These are phyloP conservation scores for Muntiacus muntjak DNA, from an alignment of 2,113 vertebrate species.

Conservation along the genomic window DNA sequence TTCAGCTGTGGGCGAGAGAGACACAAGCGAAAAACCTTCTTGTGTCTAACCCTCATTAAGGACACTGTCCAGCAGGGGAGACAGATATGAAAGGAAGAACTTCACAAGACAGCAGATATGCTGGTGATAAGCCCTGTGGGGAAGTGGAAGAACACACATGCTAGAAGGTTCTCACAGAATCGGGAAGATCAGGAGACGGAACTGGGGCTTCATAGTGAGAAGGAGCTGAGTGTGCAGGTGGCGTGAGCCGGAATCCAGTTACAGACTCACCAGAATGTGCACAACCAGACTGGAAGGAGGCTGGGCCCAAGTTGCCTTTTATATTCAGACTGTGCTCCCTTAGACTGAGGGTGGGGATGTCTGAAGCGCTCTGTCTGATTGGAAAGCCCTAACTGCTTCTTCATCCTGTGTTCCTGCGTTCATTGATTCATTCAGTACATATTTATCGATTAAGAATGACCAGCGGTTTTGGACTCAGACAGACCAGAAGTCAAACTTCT, in stretches of 20 bases:
- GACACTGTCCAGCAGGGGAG: not conserved
- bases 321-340: too few species aligned
- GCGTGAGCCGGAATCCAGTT: fast-evolving
- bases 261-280: fast-evolving
- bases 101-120: not conserved
- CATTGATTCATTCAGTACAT: not conserved
- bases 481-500: not conserved
- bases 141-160: not conserved
- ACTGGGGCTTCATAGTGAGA: too few species aligned
- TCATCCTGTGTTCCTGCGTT: too few species aligned
- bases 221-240: not conserved
- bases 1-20: not conserved
- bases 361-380: not conserved
- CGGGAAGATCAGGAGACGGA: not conserved
- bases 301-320: too few species aligned
- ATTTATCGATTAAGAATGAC: not conserved
- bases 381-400: not conserved
- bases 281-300: not conserved
- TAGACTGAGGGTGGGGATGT: not conserved
- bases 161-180: not conserved
- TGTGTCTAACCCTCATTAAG: not conserved
- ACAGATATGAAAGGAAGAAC: too few species aligned
- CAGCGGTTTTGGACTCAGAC: not conserved
- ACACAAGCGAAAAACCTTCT: not conserved
- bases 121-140: not conserved